Evolutionary conservation across 2,888 invertebrate genomes (phyloP).

Genomic region (Pristionchus entomophagus): DNA sequence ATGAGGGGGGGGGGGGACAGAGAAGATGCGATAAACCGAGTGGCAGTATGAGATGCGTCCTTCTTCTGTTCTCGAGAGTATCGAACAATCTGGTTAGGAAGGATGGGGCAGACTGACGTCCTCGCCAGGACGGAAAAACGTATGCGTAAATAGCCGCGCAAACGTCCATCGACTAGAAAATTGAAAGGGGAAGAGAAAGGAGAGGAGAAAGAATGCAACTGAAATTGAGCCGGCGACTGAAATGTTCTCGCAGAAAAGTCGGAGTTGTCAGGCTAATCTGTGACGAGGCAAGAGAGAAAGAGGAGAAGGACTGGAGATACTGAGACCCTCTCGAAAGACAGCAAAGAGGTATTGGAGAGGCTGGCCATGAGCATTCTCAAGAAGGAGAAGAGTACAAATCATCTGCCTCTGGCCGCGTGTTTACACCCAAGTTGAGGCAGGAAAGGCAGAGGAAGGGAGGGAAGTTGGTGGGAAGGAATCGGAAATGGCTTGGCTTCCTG

Average conservation of each 20-base stretch:
- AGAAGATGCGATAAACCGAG: constrained; percentile 7
- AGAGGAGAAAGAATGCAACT: constrained; percentile 15
- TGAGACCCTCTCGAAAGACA: constrained; percentile 8
- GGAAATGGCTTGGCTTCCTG: background rate
- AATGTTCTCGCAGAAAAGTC: background rate
- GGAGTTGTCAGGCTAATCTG: background rate
- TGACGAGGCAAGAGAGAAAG: background rate
- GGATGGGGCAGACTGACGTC: background rate
- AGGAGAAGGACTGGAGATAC: background rate
- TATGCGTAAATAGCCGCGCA: background rate
- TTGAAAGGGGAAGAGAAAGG: background rate
- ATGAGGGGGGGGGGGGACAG: background rate
- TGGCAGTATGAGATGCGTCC: background rate
- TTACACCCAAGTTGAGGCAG: background rate
- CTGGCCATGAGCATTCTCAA: background rate
- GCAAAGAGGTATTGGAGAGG: background rate
- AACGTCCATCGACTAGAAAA: background rate
- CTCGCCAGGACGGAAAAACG: background rate
- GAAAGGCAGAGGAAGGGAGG: background rate
- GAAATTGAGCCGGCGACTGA: constrained; percentile 3
- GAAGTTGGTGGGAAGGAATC: background rate
- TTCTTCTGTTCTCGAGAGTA: constrained; percentile 1
- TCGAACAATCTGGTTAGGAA: constrained; percentile 23
- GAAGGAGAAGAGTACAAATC: background rate
- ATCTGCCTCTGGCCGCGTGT: background rate